Conservation (phyloP, 2,888 invertebrate genomes). For the Melipona bicolor region DNA sequence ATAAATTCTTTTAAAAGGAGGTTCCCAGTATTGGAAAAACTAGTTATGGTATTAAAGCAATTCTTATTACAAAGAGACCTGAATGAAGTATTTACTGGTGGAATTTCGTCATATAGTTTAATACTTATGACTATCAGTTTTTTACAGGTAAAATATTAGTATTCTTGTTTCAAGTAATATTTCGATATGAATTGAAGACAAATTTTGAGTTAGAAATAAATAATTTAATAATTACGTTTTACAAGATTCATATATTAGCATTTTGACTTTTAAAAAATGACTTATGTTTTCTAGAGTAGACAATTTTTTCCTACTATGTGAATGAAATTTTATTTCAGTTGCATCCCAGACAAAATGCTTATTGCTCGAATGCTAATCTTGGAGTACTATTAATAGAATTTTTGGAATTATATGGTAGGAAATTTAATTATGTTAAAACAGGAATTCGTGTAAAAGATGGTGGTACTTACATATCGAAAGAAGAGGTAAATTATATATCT, state of each 20-base stretch:
- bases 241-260: not conserved
- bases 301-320: not conserved
- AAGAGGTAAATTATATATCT: conserved; percentile 88
- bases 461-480: conserved; percentile 97
- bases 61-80: conserved; percentile 98
- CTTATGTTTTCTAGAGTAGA: not conserved
- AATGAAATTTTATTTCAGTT: conserved; percentile 85
- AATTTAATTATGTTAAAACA: conserved; percentile 98
- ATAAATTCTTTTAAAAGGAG: conserved; percentile 95
- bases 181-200: not conserved
- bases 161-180: not conserved
- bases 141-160: conserved; percentile 87
- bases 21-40: conserved; percentile 95
- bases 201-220: not conserved
- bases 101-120: conserved; percentile 99
- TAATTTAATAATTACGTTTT: not conserved
- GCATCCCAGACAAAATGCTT: conserved; percentile 93
- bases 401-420: conserved; percentile 98
- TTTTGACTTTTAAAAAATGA: conserved; percentile 1
- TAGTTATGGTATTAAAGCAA: conserved; percentile 99
- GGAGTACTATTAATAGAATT: conserved; percentile 98
- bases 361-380: conserved; percentile 89
- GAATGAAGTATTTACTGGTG: conserved; percentile 99
- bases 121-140: conserved; percentile 99
- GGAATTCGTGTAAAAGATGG: conserved; percentile 97